Base-by-base conservation (phyloP, 1,140 invertebrate species). In the Phenacoccus solenopsis region DNA sequence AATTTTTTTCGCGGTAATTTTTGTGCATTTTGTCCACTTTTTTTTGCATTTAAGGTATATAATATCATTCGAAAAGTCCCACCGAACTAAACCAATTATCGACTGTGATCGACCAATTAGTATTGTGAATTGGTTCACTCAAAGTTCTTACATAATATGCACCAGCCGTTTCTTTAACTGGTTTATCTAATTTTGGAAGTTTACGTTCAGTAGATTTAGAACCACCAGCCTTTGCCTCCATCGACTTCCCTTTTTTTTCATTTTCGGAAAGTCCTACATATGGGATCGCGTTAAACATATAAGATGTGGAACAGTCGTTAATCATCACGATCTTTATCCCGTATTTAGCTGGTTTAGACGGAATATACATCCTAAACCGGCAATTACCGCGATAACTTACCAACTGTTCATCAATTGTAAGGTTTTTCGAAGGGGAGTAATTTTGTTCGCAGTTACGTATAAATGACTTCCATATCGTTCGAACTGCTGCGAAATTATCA, bases 11-110 rank as follows among this genome's bases (percentile, higher is more conserved):
- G n/a, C n/a, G 9, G n/a, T 38, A 10, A n/a, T 9, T 38, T 9
- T 38, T 38, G n/a, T n/a, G 9, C n/a, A n/a, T 38, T 38, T n/a
- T n/a, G n/a, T n/a, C n/a, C n/a, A n/a, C n/a, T n/a, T n/a, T n/a
- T n/a, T n/a, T n/a, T n/a, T n/a, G n/a, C 32, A 38, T 38, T 38
- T 9, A n/a, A 10, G n/a, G 32, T 35, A 35, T 13, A 69, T 35
- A 25, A 10, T 28, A 28, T 24, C 49, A 70, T 61, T 78, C 75
- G 32, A 72, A 74, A 57, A 78, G 72, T 67, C 64, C 64, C 7
- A 77, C 61, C 1, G 73, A 74, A n/a, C 73, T 75, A 72, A 79
- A 79, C 75, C 76, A 79, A 72, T 79, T 80, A 71, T 79, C 78
- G 70, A 71, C 72, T 16, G 76, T 77, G 10, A 79, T 61, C 68